These are phyloP conservation scores for Carcharodon carcharias DNA, from an alignment of 2,797 vertebrate species.

Conservation along the genomic window DNA sequence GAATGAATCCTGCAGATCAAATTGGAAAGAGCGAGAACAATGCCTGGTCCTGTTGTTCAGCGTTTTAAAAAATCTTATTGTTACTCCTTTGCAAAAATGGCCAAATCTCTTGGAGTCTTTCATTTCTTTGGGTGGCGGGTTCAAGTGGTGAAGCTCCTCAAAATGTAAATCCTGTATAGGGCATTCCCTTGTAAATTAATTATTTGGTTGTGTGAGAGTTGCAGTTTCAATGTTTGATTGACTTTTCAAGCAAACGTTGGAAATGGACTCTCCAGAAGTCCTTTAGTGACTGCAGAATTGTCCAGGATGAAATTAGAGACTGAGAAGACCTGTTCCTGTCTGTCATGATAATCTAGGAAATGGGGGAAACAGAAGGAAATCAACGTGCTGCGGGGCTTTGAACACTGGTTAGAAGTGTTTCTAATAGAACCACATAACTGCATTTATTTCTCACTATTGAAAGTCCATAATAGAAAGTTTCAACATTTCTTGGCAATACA, in stretches of 20 bases:
- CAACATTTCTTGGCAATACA: neutral
- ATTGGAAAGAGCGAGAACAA: neutral
- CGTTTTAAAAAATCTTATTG: neutral
- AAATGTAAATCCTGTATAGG: neutral
- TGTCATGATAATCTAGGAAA: neutral
- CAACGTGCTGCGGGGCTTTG: neutral
- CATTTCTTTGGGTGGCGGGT: neutral
- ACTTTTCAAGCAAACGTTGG: neutral
- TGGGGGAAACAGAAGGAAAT: neutral
- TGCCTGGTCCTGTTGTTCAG: neutral
- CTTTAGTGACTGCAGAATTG: neutral
- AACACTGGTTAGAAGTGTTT: neutral
- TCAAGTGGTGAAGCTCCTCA: neutral
- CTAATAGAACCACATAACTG: neutral
- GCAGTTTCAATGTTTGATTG: neutral
- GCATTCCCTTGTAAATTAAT: neutral
- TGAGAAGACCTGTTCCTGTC: slow-evolving; percentile 16
- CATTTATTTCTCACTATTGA: neutral
- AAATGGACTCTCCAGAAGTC: neutral
- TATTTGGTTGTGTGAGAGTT: neutral
- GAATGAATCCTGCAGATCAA: neutral
- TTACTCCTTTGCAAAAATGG: neutral
- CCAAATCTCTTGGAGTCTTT: neutral
- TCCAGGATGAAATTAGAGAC: too few relatives aligned
- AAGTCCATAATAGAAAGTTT: neutral